Evolutionary conservation across 1,140 invertebrate species (phyloP).

Genomic region (Oscheius sp.): DNA sequence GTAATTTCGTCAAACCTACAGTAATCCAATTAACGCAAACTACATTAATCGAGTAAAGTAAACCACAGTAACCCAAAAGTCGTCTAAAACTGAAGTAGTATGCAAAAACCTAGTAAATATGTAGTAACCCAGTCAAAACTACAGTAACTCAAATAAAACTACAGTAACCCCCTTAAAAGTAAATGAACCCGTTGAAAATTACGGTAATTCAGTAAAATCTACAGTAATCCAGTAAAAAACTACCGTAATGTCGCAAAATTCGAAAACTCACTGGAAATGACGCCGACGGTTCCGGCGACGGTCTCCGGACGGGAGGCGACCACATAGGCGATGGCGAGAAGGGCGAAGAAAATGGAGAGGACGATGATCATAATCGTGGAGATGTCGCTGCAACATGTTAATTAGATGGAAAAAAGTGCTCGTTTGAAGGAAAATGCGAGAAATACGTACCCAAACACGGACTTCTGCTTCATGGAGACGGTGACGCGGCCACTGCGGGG

Average conservation of each 20-base stretch:
- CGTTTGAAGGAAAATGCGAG: neutral
- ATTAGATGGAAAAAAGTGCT: neutral
- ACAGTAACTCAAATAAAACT: neutral
- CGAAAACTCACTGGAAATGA: neutral
- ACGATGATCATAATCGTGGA: neutral
- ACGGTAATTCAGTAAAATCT: neutral
- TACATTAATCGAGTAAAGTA: too few relatives aligned
- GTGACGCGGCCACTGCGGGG: neutral
- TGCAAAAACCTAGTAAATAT: too few relatives aligned
- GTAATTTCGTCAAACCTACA: neutral
- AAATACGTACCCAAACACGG: neutral
- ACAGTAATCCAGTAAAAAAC: neutral
- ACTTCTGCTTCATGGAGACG: neutral
- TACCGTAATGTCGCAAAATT: too few relatives aligned
- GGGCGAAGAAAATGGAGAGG: neutral
- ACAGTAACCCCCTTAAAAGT: neutral
- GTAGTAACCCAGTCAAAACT: neutral
- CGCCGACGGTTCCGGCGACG: neutral
- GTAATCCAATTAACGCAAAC: neutral
- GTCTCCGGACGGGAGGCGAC: neutral
- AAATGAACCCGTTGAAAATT: neutral
- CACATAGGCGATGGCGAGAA: constrained; percentile 1
- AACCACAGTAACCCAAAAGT: too few relatives aligned
- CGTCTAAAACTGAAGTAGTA: too few relatives aligned
- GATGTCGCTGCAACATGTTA: neutral